Evolutionary conservation across 1,140 invertebrate species (phyloP).

Genomic region (Pseudomyrmex dendroicus): DNA sequence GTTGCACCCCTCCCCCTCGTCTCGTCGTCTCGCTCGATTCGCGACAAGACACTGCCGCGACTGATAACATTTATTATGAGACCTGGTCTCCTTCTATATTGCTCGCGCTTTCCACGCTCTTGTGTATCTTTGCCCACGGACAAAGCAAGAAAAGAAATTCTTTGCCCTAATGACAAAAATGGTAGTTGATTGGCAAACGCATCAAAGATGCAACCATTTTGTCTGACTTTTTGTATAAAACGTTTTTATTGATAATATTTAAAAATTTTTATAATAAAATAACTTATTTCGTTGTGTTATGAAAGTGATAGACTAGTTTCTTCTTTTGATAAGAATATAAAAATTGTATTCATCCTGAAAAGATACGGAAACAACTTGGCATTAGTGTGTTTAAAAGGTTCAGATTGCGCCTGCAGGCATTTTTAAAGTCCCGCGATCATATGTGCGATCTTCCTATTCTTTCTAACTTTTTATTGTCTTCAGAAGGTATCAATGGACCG

Average conservation of each 20-base stretch:
- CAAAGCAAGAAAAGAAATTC: constrained; percentile 63
- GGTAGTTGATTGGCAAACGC: constrained; percentile 5
- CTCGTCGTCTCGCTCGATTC: background rate
- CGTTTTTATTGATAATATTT: background rate
- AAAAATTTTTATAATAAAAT: background rate
- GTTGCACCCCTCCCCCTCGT: background rate
- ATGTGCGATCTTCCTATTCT: too few relatives aligned
- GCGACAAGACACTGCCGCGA: constrained; percentile 65
- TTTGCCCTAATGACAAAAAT: constrained; percentile 5
- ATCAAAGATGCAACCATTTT: constrained; percentile 8
- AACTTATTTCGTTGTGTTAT: too few relatives aligned
- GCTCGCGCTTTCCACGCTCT: constrained; percentile 7
- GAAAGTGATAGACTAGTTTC: too few relatives aligned
- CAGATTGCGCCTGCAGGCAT: background rate
- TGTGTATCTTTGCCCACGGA: constrained; percentile 43
- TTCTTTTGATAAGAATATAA: too few relatives aligned
- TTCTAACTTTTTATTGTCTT: constrained; percentile 37
- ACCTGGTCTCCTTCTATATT: constrained; percentile 35
- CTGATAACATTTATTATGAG: constrained; percentile 76
- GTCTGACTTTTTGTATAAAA: constrained; percentile 1
- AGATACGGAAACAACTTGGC: background rate
- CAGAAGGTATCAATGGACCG: constrained; percentile 33
- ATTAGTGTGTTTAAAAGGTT: background rate
- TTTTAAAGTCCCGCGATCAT: background rate
- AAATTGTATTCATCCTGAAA: too few relatives aligned